Evolutionary conservation across 35 echinoderm and acorn worm species (phyloP).

Genomic region (Ptychodera flava): DNA sequence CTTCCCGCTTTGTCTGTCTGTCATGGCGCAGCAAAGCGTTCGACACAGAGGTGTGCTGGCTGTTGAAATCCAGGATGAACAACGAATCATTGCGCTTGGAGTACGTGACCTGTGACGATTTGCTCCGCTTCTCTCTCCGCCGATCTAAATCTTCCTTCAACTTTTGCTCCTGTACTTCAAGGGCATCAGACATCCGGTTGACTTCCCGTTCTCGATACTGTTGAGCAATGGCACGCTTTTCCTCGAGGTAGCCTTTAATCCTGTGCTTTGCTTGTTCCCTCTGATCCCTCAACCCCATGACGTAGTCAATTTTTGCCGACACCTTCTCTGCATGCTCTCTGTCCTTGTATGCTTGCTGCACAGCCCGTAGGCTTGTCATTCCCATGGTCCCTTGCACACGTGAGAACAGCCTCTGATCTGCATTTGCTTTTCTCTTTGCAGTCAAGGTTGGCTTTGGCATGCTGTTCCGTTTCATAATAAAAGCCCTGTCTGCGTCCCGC

Average conservation of each 20-base stretch:
- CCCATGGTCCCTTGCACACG: conserved; percentile 93
- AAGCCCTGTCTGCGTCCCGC: conserved; percentile 32
- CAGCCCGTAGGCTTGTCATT: conserved; percentile 71
- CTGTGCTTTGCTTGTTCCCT: conserved; percentile 34
- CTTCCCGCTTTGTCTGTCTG: conserved; percentile 29
- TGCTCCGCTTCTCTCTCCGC: conserved; percentile 31
- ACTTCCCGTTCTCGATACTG: conserved; percentile 57
- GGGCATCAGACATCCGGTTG: conserved; percentile 18
- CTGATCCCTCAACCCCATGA: conserved; percentile 49
- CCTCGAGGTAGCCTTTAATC: conserved; percentile 62
- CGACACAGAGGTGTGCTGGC: conserved; percentile 89
- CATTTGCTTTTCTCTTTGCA: conserved; percentile 46
- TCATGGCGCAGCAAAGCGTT: conserved; percentile 87
- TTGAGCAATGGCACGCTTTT: conserved; percentile 52
- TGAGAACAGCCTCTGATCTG: conserved; percentile 79
- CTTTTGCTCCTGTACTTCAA: conserved; percentile 34
- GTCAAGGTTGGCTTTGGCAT: conserved; percentile 32
- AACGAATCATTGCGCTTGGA: conserved; percentile 32
- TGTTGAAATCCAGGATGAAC: conserved; percentile 68
- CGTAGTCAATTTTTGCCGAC: conserved; percentile 39
- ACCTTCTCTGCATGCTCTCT: conserved; percentile 44
- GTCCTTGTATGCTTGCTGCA: conserved; percentile 89
- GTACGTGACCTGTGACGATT: conserved; percentile 23
- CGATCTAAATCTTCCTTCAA: conserved; percentile 38
- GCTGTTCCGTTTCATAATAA: conserved; percentile 32